Evolutionary conservation across 92 coral and sea anemone genomes (phyloP).

Genomic region (Palythoa heliodiscus): DNA sequence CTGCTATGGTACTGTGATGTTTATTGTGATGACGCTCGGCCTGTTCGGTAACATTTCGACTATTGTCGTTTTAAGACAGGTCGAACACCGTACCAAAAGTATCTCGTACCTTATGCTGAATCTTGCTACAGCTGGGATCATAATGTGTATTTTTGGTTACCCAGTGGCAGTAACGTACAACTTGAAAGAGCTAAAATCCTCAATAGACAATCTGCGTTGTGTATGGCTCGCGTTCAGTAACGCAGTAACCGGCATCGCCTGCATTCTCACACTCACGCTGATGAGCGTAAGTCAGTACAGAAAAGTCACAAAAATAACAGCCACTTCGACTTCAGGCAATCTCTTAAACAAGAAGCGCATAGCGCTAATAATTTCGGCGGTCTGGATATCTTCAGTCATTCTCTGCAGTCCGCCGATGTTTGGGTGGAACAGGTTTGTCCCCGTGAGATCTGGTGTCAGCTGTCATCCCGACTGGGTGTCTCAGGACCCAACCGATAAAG

Average conservation of each 20-base stretch:
- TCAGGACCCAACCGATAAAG: slow-evolving; percentile 20
- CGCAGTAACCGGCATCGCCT: not conserved
- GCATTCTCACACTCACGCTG: not conserved
- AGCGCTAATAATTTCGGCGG: slow-evolving; percentile 15
- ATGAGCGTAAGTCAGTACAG: slow-evolving; percentile 15
- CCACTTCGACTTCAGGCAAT: not conserved
- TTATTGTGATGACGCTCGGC: slow-evolving; percentile 48
- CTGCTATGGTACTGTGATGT: slow-evolving; percentile 55
- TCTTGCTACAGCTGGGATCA: not conserved
- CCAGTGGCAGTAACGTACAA: slow-evolving; percentile 1
- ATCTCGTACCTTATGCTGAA: slow-evolving; percentile 56
- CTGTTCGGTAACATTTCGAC: slow-evolving; percentile 53
- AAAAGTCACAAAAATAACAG: slow-evolving; percentile 7
- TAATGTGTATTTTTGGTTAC: not conserved
- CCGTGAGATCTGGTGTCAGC: slow-evolving; percentile 45
- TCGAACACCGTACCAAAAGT: slow-evolving; percentile 47
- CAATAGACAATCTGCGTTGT: not conserved
- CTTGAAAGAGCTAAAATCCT: not conserved
- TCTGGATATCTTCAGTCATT: not conserved
- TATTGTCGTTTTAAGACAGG: slow-evolving; percentile 38
- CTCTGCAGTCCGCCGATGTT: slow-evolving; percentile 51
- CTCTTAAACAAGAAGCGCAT: not conserved
- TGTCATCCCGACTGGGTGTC: slow-evolving; percentile 69
- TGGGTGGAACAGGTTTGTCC: slow-evolving; percentile 65
- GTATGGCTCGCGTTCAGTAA: not conserved